Evolutionary conservation across 1,140 invertebrate species (phyloP), one percentile per base, ranked within the genome.

Genomic region (Wiebesia pumilae): DNA sequence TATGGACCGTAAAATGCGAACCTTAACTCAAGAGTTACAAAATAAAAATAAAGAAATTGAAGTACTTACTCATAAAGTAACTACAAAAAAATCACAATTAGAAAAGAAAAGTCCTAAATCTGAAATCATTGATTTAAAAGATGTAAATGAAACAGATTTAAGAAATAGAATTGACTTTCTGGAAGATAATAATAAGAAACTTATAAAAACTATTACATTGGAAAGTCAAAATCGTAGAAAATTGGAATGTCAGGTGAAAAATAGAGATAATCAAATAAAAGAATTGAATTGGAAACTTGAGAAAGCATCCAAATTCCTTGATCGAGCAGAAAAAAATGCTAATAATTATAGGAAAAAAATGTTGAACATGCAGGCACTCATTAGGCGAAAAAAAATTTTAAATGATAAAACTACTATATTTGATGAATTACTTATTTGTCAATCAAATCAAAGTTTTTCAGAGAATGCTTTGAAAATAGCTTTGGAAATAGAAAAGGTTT

Each of bases 281-380:
- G 93, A 93, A 30, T 87, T 93, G 3, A 93, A 93, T 21, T 93
- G 93, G 93, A 93, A 93, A 83, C 87, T 93, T 4, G 90, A 91
- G 1, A 93, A 93, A 58, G 93, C 92, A 16, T 92, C 93, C 0
- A 93, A 92, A 71, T 93, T 91, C 81, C 90, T 93, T 12, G 93
- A 93, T 30, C 89, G 93, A n/a, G 90, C 92, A 6, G 92, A 92
- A 88, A 93, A 90, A 77, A 93, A 93, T 47, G 88, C 90, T 0
- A 92, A 91, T 21, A 93, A 90, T 0, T 93, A 93, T 54, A 90
- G 88, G 58, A 90, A 90, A 30, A 93, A 93, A 75, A 90, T 93
- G 88, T 85, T 91, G 3, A 92, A 89, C 33, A 91, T 93, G 90
- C 92, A 92, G 84, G 91, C 90, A 33, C 71, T 91, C 10, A 75